These are phyloP conservation scores for Coracopsis vasa DNA, from an alignment of 2,113 vertebrate species.

Conservation along the genomic window DNA sequence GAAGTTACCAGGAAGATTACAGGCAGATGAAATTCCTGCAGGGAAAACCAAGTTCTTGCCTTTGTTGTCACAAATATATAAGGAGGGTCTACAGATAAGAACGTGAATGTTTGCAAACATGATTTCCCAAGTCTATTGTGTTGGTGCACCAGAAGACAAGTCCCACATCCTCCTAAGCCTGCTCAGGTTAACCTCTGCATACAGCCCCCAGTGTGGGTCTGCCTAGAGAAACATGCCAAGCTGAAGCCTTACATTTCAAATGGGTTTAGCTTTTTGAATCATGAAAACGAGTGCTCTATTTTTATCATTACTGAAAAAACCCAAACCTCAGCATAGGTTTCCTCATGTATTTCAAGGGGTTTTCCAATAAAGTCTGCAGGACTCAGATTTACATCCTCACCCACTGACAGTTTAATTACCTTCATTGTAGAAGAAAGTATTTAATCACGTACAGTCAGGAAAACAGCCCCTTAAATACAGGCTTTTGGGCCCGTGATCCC, in stretches of 20 bases:
- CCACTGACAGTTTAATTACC: slow-evolving; percentile 49
- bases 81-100: not conserved
- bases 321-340: not conserved
- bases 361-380: slow-evolving; percentile 19
- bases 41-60: not conserved
- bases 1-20: not conserved
- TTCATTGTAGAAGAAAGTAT: slow-evolving; percentile 38
- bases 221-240: not conserved
- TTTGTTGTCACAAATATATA: not conserved
- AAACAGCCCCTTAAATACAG: slow-evolving; percentile 5
- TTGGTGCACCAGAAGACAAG: not conserved
- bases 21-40: not conserved
- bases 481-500: not conserved
- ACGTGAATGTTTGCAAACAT: not conserved
- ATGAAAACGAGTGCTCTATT: not conserved
- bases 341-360: not conserved
- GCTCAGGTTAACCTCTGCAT: not conserved
- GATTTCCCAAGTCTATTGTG: not conserved
- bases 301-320: not conserved
- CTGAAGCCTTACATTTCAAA: not conserved
- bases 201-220: not conserved
- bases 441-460: slow-evolving; percentile 41
- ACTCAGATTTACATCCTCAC: slow-evolving; percentile 44
- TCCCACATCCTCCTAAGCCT: not conserved
- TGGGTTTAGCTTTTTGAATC: not conserved